Conservation (phyloP, 2,888 invertebrate species). For the Petrolisthes cinctipes region DNA sequence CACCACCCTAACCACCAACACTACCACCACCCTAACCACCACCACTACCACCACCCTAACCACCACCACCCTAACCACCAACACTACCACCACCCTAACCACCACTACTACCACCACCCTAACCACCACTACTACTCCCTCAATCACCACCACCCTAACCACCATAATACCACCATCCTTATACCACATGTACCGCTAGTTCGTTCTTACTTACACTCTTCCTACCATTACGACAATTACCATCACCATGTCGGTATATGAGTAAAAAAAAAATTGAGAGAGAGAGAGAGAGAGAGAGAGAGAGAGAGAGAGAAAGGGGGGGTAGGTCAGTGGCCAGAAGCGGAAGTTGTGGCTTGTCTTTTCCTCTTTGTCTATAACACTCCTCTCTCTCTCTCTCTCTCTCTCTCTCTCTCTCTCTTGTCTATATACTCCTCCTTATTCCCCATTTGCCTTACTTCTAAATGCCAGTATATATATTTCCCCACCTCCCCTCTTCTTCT, state of each 20-base stretch:
- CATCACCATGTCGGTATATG: too few relatives aligned
- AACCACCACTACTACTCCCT: background rate
- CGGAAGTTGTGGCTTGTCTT: slow-evolving; percentile 15
- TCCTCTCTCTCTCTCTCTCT: slow-evolving; percentile 18
- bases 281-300: slow-evolving; percentile 10
- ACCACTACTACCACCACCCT: background rate
- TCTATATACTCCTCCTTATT: background rate
- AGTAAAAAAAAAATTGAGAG: background rate
- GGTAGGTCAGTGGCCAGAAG: background rate
- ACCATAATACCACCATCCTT: too few relatives aligned
- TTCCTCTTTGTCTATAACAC: background rate
- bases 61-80: background rate
- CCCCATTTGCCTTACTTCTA: background rate
- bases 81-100: background rate
- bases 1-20: background rate
- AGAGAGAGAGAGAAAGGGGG: background rate
- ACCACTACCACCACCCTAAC: background rate
- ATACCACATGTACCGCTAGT: too few relatives aligned
- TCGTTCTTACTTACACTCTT: background rate
- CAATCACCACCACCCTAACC: background rate
- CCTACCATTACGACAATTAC: too few relatives aligned
- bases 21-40: background rate
- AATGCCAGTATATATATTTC: background rate
- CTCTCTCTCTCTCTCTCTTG: background rate
- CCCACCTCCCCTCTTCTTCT: background rate